Evolutionary conservation across 1,140 invertebrate species (phyloP), one percentile per base, ranked within the genome.

Genomic region (Lucilia sericata): DNA sequence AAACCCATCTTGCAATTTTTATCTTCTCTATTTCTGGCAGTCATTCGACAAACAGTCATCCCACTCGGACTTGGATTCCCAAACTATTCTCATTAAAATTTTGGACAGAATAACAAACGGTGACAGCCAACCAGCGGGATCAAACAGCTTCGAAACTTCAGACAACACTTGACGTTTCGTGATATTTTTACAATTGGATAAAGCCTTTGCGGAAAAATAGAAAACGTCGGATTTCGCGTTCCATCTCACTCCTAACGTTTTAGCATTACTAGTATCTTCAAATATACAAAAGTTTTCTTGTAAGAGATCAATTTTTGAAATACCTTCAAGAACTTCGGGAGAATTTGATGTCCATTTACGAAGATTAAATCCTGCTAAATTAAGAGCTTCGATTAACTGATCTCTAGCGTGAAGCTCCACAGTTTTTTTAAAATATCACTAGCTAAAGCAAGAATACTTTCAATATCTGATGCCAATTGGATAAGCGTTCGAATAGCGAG

Each of bases 21-120:
- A 65, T 19, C 2, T 65, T 65, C 60, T 19, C 60, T 3, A 65
- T 65, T 14, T 65, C 17, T n/a, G 60, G 60, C 17, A 19, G 19
- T n/a, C 17, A 65, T n/a, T 3, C 14, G 7, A 5, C 3, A 65
- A 7, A n/a, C 10, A 10, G 12, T 65, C 60, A 14, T 65, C 60
- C 60, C 60, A 65, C 2, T 65, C 60, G 19, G 60, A 19, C n/a
- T 65, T n/a, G 3, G 17, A n/a, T 65, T 65, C 19, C 60, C 60
- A 65, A 19, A 65, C 19, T 65, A 19, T n/a, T 65, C 19, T n/a
- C 60, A 65, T 65, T 21, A 65, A 7, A n/a, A 19, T 65, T 9
- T 65, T 65, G 17, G 60, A 88, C 2, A 88, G n/a, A n/a, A n/a
- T n/a, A 49, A 90, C 90, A 0, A 87, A 83, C 10, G 87, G 90